phyloP scores from a whole-genome alignment of 2,888 invertebrate species.

The Koerneria pararmatus region DNA sequence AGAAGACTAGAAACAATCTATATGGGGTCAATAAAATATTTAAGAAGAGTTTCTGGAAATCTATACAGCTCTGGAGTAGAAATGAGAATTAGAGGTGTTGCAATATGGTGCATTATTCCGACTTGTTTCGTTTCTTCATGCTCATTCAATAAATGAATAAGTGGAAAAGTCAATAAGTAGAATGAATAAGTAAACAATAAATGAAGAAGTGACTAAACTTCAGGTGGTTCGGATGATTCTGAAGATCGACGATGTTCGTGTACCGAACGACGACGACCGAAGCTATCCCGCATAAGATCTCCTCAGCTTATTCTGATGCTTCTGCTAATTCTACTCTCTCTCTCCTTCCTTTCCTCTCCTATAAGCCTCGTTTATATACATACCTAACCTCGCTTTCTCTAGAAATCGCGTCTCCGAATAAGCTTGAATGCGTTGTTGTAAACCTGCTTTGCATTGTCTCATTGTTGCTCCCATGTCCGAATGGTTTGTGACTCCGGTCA shows the following conservation, averaged over 20 bases:
- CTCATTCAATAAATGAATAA: background rate
- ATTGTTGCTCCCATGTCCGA: no score
- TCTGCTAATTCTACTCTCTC: conserved; percentile 22
- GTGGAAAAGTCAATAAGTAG: background rate
- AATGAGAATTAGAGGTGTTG: no score
- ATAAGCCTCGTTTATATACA: background rate
- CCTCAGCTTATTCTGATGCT: conserved; percentile 19
- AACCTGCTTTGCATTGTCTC: no score
- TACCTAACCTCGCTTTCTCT: background rate
- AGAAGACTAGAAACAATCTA: no score
- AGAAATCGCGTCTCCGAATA: no score
- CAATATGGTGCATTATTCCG: no score
- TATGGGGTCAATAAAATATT: no score
- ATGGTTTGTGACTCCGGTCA: no score
- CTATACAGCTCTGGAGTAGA: no score
- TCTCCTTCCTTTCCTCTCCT: conserved; percentile 17
- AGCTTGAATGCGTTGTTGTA: no score
- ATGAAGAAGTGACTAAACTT: background rate
- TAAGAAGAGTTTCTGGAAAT: no score
- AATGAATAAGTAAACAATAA: background rate
- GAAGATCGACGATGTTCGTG: conserved; percentile 92
- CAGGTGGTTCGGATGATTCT: conserved; percentile 93
- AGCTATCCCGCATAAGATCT: conserved; percentile 24
- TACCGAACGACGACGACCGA: conserved; percentile 62
- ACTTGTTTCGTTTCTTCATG: no score